Evolutionary conservation across 2,888 invertebrate genomes (phyloP).

Genomic region (Panopea generosa): DNA sequence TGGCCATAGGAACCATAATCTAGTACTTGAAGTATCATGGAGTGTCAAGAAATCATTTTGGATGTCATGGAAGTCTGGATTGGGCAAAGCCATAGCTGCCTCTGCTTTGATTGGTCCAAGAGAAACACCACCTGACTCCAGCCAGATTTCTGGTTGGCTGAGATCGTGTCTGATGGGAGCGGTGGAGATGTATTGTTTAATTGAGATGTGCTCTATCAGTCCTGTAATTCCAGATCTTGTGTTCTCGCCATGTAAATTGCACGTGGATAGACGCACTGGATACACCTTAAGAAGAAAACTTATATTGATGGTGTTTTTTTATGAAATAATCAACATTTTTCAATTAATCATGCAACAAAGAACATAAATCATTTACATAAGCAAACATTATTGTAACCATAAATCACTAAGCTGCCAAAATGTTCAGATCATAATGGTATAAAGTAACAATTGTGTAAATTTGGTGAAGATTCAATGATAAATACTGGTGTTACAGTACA

Average conservation of each 20-base stretch:
- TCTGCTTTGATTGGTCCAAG: constrained; percentile 96
- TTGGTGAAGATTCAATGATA: too few relatives aligned
- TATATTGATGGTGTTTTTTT: too few relatives aligned
- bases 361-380: too few relatives aligned
- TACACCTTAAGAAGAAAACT: constrained; percentile 88
- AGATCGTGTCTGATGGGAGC: constrained; percentile 72
- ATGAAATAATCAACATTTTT: too few relatives aligned
- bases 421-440: too few relatives aligned
- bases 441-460: too few relatives aligned
- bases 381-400: too few relatives aligned
- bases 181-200: constrained; percentile 90
- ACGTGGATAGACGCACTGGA: constrained; percentile 94
- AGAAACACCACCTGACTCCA: constrained; percentile 96
- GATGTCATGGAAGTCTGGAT: constrained; percentile 77
- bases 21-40: constrained; percentile 92
- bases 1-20: constrained; percentile 98
- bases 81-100: constrained; percentile 90
- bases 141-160: constrained; percentile 88
- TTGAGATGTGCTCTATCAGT: constrained; percentile 91
- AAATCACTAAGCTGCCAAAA: too few relatives aligned
- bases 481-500: too few relatives aligned
- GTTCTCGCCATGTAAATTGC: constrained; percentile 97
- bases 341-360: too few relatives aligned
- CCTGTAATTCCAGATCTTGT: constrained; percentile 96
- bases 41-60: constrained; percentile 85